Conservation (phyloP, 2,888 invertebrate species). For the Autographa pulchrina region DNA sequence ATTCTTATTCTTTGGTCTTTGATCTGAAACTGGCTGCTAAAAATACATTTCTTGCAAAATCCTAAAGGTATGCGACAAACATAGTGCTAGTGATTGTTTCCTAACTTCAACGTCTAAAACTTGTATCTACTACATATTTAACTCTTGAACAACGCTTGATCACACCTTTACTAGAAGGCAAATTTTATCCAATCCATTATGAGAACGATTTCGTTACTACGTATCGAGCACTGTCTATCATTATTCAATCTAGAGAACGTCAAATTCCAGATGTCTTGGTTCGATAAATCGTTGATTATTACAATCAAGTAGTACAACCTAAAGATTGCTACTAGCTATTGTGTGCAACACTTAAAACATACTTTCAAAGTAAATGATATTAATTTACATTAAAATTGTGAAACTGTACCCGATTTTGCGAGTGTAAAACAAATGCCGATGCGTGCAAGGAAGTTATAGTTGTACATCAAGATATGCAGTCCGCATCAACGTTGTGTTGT, state of each 20-base stretch:
- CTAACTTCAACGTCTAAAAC: constrained; percentile 43
- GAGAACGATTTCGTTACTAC: constrained; percentile 50
- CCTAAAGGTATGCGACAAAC: constrained; percentile 16
- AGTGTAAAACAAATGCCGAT: constrained; percentile 7
- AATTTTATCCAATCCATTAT: constrained; percentile 47
- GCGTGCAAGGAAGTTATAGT: constrained; percentile 2
- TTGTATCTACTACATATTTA: constrained; percentile 36
- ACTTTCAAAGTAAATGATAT: constrained; percentile 42
- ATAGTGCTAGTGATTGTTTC: constrained; percentile 32
- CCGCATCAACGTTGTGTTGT: neutral
- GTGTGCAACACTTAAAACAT: constrained; percentile 46
- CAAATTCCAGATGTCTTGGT: constrained; percentile 50
- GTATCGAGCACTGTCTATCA: constrained; percentile 63
- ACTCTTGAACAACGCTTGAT: constrained; percentile 48
- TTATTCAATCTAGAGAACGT: constrained; percentile 71
- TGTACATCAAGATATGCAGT: constrained; percentile 4
- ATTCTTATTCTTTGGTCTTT: no score
- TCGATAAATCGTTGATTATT: constrained; percentile 57
- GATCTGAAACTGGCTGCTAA: neutral
- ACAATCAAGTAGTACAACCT: constrained; percentile 45
- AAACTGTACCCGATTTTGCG: constrained; percentile 19
- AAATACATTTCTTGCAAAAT: constrained; percentile 20
- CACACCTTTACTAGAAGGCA: constrained; percentile 39
- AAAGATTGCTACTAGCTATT: constrained; percentile 35
- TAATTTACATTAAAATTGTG: constrained; percentile 39